Evolutionary conservation across 2,113 vertebrate species (phyloP), one percentile per base, ranked within the genome.

Genomic region (Ia io): DNA sequence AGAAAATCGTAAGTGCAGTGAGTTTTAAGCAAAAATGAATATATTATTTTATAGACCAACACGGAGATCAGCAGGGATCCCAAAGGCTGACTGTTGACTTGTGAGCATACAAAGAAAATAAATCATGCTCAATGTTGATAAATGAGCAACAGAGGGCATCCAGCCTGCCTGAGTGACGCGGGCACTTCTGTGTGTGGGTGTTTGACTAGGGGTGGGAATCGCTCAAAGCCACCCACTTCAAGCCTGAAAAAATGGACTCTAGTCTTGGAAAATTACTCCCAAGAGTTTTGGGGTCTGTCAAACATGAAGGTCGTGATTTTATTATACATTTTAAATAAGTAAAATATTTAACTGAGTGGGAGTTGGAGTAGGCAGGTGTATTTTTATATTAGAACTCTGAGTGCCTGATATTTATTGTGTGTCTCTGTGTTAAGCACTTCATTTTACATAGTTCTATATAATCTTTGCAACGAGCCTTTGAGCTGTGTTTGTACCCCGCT

Each of bases 51-150:
- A 70, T n/a, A 93, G 22, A 61, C 93, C 90, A 90, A 82, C 77
- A 73, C 17, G 42, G 59, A 93, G 93, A 96, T 88, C 89, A 85
- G 85, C 87, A 61, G 28, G n/a, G 92, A 91, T 95, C 95, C 93
- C 22, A 77, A 70, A 96, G 85, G 91, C 90, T 92, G 74, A 67
- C 79, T 94, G 88, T 90, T 30, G 61, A 94, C 90, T 96, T 30
- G 93, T 97, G 67, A 95, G 93, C 83, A 87, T 95, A 44, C 78
- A 95, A 96, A 97, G 96, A 97, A 97, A 98, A 97, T 97, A 97
- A 97, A 97, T 97, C 95, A 97, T 86, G 77, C 73, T 35, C 76
- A 92, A 97, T 93, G 90, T 83, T 97, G 97, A 97, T 93, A 97
- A 97, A 97, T 79, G 94, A 97, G 96, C 94, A 93, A 87, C 49